Base-by-base conservation (phyloP, 1,140 invertebrate species). In the Plutomurus gul region DNA sequence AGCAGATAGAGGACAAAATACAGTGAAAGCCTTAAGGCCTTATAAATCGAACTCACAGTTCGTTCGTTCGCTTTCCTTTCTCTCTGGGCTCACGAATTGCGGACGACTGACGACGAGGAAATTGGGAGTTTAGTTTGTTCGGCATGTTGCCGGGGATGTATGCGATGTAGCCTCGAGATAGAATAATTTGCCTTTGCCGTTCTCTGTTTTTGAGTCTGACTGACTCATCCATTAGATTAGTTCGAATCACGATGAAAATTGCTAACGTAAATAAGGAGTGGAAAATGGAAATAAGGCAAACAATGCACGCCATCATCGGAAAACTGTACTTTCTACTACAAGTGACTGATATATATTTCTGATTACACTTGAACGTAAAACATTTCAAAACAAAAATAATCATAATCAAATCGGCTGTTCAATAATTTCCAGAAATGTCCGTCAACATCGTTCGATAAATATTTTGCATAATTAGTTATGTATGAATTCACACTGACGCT, bases 191-290 rank as follows among this genome's bases (percentile, higher is more conserved):
- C 46, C 30, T 75, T 51, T 75, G 10, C 73, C 30, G 47, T 33
- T 49, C 73, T 43, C 46, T 47, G 13, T 46, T 49, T 75, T 46
- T 49, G 40, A 27, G 39, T 20, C 22, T 72, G 30, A 36, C 73
- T 49, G 73, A 72, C 70, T 72, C 70, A 72, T 72, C 36, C 70
- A 76, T 76, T 76, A 76, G 75, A 76, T 76, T 47, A 56, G 75
- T 33, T 65, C 56, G 56, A 65, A 65, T 72, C 70, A 39, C 40
- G 37, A 72, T 72, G 70, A 71, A 70, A 65, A 71, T 71, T 77
- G 60, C 56, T 25, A 77, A 46, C 39, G 76, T 30, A 77, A 77
- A 77, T 77, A 25, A 40, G 60, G 47, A 51, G 20, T 65, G 20
- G 27, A 65, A 65, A 75, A 75, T 25, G 72, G 25, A 75, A 75